Conservation (phyloP, 2,888 invertebrate species). For the Fragum whitleyi region DNA sequence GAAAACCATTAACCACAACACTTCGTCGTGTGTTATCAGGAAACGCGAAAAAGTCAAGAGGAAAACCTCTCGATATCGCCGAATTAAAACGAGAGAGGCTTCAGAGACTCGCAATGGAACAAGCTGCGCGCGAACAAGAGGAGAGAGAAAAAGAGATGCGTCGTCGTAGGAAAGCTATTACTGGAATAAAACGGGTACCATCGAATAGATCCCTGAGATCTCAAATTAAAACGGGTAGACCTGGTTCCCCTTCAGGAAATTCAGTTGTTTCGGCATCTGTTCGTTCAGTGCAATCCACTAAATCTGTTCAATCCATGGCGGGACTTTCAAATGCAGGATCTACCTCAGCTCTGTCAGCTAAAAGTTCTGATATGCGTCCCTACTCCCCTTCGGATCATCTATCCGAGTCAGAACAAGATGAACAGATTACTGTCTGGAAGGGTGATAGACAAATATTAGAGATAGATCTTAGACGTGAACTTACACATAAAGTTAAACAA, state of each 20-base stretch:
- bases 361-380: conserved; percentile 56
- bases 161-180: conserved; percentile 6
- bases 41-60: conserved; percentile 56
- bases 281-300: conserved; percentile 22
- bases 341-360: conserved; percentile 35
- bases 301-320: conserved; percentile 17
- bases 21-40: conserved; percentile 55
- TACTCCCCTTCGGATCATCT: conserved; percentile 30
- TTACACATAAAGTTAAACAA: conserved; percentile 69
- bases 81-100: conserved; percentile 67
- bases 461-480: conserved; percentile 74
- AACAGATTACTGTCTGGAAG: conserved; percentile 73
- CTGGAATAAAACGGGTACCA: background rate
- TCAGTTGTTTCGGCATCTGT: conserved; percentile 22
- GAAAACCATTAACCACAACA: background rate
- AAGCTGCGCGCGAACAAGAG: conserved; percentile 42
- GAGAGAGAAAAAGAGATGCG: conserved; percentile 47
- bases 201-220: conserved; percentile 5
- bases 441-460: conserved; percentile 75
- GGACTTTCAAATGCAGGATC: background rate
- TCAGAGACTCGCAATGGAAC: conserved; percentile 48
- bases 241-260: conserved; percentile 29
- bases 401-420: conserved; percentile 34
- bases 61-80: conserved; percentile 67
- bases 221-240: conserved; percentile 7